Evolutionary conservation across 2,113 vertebrate genomes (phyloP), one percentile per base, ranked within the genome.

Genomic region (Cyprinodon variegatus): DNA sequence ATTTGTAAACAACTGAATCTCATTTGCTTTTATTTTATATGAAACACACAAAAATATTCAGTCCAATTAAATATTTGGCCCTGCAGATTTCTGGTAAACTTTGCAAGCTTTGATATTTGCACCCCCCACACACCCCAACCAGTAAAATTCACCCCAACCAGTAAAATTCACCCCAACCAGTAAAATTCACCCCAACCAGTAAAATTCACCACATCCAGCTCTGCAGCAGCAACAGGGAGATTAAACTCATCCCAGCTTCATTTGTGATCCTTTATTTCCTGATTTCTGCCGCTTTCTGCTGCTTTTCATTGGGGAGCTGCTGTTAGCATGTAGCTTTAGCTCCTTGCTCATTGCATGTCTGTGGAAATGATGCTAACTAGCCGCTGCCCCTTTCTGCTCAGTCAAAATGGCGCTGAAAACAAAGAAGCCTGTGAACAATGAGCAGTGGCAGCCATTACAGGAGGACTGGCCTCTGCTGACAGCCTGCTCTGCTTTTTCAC

Each of bases 371-470:
- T 66, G 3, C 61, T 78, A 53, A 53, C 39, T 45, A 13, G 60
- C 59, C 65, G 50, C 69, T 71, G 72, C 84, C 83, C 70, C 84
- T 82, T 29, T 69, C 79, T 62, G 41, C 50, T 10, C 75, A 61
- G 91, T 89, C 91, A 96, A 97, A 96, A 97, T 95, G 97, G 97
- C 95, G 95, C 94, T 91, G 93, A 76, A 92, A 78, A 90, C 92
- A 94, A 94, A 94, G 91, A 89, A 91, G 90, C 90, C 93, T 92
- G 93, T 93, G 93, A 94, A 94, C 94, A 94, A 94, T 93, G 92
- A 94, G 90, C 91, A 86, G 89, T 91, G 91, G 93, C 93, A 93
- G 93, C 94, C 94, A 95, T 95, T 94, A 94, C 93, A 87, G 84
- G 90, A 87, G 82, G 84, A 90, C 87, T 85, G 82, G 81, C 74